Evolutionary conservation across 1,140 invertebrate genomes (phyloP).

Genomic region (Popillia japonica): DNA sequence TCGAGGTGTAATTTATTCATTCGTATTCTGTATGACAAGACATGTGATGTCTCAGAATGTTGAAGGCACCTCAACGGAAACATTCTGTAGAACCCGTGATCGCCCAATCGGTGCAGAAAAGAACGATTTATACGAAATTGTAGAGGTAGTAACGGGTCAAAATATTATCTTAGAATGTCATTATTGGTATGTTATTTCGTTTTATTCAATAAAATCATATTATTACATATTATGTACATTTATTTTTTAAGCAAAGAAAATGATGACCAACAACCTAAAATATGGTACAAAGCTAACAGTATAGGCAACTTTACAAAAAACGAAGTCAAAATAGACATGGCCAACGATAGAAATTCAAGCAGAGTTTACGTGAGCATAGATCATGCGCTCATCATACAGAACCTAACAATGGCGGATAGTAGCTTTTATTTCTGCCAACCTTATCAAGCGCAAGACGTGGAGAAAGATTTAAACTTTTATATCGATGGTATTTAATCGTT

Average conservation of each 20-base stretch:
- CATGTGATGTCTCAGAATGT: neutral
- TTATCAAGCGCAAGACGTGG: conserved; percentile 59
- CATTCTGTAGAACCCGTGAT: conserved; percentile 61
- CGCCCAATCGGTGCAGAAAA: conserved; percentile 60
- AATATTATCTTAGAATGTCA: conserved; percentile 61
- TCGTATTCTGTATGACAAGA: neutral
- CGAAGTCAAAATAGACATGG: conserved; percentile 63
- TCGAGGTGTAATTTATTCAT: neutral
- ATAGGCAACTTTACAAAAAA: conserved; percentile 51
- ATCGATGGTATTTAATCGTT: conserved; percentile 59
- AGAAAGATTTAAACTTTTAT: conserved; percentile 64
- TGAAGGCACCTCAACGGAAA: conserved; percentile 40
- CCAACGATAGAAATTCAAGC: conserved; percentile 61
- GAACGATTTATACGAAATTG: conserved; percentile 61
- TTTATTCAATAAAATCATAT: neutral
- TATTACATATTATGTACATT: too few species aligned
- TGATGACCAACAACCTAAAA: conserved; percentile 59
- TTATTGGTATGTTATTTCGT: conserved; percentile 61
- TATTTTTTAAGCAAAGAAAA: conserved; percentile 57
- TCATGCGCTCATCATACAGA: conserved; percentile 61
- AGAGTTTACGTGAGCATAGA: conserved; percentile 60
- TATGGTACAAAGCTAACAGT: conserved; percentile 64
- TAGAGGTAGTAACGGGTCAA: conserved; percentile 59
- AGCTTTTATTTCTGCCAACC: conserved; percentile 65
- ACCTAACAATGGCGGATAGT: conserved; percentile 57